These are phyloP conservation scores for Heliothis virescens DNA, from an alignment of 1,140 invertebrate genomes.

Conservation along the genomic window DNA sequence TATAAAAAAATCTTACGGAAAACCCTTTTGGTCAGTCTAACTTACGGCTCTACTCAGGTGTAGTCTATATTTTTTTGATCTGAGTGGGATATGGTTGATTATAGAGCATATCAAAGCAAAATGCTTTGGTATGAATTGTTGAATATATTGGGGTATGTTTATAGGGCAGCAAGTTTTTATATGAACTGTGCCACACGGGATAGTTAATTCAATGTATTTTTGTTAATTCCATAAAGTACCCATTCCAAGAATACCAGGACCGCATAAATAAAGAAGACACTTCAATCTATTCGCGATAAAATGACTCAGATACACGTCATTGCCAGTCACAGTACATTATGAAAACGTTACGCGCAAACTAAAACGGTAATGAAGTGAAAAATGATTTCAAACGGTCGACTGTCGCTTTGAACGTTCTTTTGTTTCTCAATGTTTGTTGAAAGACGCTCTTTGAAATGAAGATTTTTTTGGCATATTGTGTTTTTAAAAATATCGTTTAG, in stretches of 20 bases:
- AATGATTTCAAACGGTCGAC: slow-evolving; percentile 44
- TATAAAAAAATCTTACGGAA: too few relatives aligned
- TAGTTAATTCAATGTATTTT: background rate
- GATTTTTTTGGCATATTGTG: slow-evolving; percentile 35
- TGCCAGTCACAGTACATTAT: slow-evolving; percentile 42
- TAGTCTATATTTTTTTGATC: too few relatives aligned
- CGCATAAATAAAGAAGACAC: slow-evolving; percentile 34
- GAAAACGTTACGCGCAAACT: slow-evolving; percentile 42
- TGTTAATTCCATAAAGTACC: background rate
- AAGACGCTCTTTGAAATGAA: slow-evolving; percentile 43
- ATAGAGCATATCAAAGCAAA: too few relatives aligned
- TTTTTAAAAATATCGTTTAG: slow-evolving; percentile 34
- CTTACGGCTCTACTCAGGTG: too few relatives aligned
- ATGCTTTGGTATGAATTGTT: too few relatives aligned
- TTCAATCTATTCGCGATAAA: slow-evolving; percentile 41
- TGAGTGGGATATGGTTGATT: too few relatives aligned
- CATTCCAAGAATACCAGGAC: slow-evolving; percentile 16
- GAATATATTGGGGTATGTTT: too few relatives aligned
- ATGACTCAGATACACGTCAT: slow-evolving; percentile 39
- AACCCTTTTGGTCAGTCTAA: too few relatives aligned
- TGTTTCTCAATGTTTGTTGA: slow-evolving; percentile 43
- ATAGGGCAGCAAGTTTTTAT: too few relatives aligned
- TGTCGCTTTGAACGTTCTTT: slow-evolving; percentile 37
- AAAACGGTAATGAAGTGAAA: slow-evolving; percentile 45
- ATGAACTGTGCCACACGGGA: too few relatives aligned